phyloP scores from a whole-genome alignment of 2,888 invertebrate genomes.

The Sabellastarte sp. region DNA sequence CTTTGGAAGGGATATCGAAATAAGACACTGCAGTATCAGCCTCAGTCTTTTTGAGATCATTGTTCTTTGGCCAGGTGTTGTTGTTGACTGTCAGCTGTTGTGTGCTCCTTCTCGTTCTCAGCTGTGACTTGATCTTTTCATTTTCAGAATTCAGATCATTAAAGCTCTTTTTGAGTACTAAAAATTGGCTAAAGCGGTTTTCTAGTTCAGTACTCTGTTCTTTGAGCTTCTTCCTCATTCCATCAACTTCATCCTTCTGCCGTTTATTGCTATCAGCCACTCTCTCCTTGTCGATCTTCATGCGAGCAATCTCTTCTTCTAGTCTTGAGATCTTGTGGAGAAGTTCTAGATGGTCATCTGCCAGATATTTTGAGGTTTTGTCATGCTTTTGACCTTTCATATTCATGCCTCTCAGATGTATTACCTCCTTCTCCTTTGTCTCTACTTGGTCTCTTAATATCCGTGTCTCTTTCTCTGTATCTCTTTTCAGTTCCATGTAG shows the following conservation, averaged over 20 bases:
- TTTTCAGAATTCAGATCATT: conserved; percentile 9
- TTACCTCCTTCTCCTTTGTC: background rate
- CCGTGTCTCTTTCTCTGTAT: conserved; percentile 3
- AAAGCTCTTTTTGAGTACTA: conserved; percentile 7
- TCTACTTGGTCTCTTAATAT: background rate
- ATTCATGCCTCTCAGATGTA: background rate
- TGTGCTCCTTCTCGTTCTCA: background rate
- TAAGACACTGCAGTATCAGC: background rate
- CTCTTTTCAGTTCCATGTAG: conserved; percentile 5
- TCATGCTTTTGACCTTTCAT: background rate
- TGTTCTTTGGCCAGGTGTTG: background rate
- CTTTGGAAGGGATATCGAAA: background rate
- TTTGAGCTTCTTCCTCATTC: background rate
- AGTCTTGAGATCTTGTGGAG: conserved; percentile 1
- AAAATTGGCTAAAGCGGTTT: conserved; percentile 5
- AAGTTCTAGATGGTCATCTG: conserved; percentile 6
- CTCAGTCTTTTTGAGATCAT: background rate
- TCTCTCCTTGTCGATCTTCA: conserved; percentile 1
- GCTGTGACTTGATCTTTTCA: conserved; percentile 9
- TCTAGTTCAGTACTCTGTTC: conserved; percentile 2
- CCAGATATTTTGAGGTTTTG: background rate
- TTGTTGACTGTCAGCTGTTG: no score
- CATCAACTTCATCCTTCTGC: background rate
- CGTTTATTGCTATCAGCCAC: background rate
- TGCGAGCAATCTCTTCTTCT: conserved; percentile 2